Evolutionary conservation across 2,888 invertebrate genomes (phyloP).

Genomic region (Mamestra brassicae): DNA sequence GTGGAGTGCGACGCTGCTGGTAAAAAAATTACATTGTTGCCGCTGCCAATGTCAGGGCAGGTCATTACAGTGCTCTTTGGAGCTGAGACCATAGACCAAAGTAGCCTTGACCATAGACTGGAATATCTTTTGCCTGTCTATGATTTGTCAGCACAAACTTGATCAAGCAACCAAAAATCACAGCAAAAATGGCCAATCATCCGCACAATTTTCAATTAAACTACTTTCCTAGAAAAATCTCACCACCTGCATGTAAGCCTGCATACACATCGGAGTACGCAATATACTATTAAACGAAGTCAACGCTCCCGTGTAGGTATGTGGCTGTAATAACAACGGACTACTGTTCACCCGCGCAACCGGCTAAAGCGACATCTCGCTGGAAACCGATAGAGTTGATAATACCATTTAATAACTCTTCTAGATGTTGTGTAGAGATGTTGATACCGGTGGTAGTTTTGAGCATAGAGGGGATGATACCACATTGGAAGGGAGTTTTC

Average conservation of each 20-base stretch:
- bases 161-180: neutral
- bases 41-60: too few relatives aligned
- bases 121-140: too few relatives aligned
- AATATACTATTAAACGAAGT: conserved; percentile 89
- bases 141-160: neutral
- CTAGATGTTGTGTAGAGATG: conserved; percentile 60
- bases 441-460: conserved; percentile 51
- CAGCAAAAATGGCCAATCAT: neutral
- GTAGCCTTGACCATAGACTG: too few relatives aligned
- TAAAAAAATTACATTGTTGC: too few relatives aligned
- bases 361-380: conserved; percentile 72
- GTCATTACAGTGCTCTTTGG: too few relatives aligned
- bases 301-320: conserved; percentile 85
- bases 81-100: too few relatives aligned
- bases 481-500: too few relatives aligned
- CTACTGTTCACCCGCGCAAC: conserved; percentile 85
- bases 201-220: conserved; percentile 28
- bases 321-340: conserved; percentile 86
- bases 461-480: neutral
- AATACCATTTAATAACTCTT: conserved; percentile 59
- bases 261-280: conserved; percentile 75
- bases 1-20: too few relatives aligned
- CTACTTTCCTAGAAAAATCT: conserved; percentile 25
- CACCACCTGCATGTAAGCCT: conserved; percentile 74
- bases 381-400: conserved; percentile 59